A percentile compares a stretch with the other conserved stretches of the same genome.
Evolutionary conservation across 2,888 invertebrate species (phyloP).

Genomic region (Tachina fera): DNA sequence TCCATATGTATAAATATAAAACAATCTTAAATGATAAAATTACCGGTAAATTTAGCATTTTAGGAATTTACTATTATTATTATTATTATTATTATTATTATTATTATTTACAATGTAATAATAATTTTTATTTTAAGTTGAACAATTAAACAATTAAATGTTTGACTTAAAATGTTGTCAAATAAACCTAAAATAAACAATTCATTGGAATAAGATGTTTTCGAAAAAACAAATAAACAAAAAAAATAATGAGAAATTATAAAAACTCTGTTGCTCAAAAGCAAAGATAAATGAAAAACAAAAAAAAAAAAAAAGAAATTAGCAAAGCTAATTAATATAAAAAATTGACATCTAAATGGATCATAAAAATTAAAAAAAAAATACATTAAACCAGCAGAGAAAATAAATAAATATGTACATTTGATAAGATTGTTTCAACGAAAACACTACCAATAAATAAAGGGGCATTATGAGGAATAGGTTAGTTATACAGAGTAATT

Average conservation of each 20-base stretch:
- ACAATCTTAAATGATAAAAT: neutral
- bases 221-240: neutral
- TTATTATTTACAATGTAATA: neutral
- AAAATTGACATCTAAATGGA: slow-evolving; percentile 20
- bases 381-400: neutral
- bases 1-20: neutral
- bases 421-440: slow-evolving; percentile 25
- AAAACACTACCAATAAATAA: neutral
- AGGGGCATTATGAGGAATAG: slow-evolving; percentile 1
- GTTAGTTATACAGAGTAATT: neutral
- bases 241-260: slow-evolving; percentile 18
- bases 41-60: neutral
- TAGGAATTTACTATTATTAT: neutral
- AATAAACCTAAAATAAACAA: slow-evolving; percentile 36
- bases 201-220: slow-evolving; percentile 1
- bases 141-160: neutral
- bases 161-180: neutral
- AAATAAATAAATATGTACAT: neutral
- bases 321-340: slow-evolving; percentile 32
- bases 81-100: neutral
- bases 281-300: slow-evolving; percentile 16
- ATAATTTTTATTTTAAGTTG: neutral
- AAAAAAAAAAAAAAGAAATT: neutral
- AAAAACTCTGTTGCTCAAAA: slow-evolving; percentile 26
- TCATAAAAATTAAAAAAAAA: slow-evolving; percentile 16